phyloP scores from a whole-genome alignment of 2,113 vertebrate species.

The Prolemur simus region DNA sequence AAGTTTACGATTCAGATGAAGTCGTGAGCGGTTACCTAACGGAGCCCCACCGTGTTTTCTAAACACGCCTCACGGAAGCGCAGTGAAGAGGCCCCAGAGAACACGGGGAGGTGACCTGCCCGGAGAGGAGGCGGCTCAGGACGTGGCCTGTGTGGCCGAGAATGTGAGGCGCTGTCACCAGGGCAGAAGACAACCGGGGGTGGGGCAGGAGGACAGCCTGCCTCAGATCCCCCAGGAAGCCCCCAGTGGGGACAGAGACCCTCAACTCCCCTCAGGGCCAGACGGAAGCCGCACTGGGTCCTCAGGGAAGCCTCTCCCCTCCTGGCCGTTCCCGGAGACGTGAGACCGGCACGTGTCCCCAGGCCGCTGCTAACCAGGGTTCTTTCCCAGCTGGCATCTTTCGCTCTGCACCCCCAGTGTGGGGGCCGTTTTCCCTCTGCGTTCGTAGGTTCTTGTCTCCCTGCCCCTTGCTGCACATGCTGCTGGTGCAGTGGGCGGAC shows the following conservation, averaged over 20 bases:
- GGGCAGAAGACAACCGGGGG: rapidly evolving
- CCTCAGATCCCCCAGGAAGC: no score
- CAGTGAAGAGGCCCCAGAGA: neutral
- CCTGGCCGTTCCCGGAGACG: rapidly evolving
- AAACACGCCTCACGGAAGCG: no score
- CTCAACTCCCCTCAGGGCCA: neutral
- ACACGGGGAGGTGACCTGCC: neutral
- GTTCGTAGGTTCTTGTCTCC: rapidly evolving
- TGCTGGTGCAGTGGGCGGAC: neutral
- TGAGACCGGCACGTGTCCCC: neutral
- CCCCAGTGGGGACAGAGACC: neutral
- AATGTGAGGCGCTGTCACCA: rapidly evolving
- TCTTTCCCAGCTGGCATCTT: rapidly evolving
- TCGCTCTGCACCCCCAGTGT: neutral
- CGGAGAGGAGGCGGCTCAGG: neutral
- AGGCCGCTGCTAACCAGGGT: neutral
- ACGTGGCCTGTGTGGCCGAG: neutral
- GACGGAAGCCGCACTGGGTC: neutral
- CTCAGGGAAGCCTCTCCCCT: no score
- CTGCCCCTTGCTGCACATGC: neutral
- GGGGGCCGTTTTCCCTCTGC: neutral
- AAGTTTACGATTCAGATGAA: neutral
- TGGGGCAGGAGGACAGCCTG: neutral
- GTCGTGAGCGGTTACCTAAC: no score
- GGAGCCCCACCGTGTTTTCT: rapidly evolving